Evolutionary conservation across 2,797 vertebrate genomes (phyloP).

Genomic region (Corythornis leucogaster): DNA sequence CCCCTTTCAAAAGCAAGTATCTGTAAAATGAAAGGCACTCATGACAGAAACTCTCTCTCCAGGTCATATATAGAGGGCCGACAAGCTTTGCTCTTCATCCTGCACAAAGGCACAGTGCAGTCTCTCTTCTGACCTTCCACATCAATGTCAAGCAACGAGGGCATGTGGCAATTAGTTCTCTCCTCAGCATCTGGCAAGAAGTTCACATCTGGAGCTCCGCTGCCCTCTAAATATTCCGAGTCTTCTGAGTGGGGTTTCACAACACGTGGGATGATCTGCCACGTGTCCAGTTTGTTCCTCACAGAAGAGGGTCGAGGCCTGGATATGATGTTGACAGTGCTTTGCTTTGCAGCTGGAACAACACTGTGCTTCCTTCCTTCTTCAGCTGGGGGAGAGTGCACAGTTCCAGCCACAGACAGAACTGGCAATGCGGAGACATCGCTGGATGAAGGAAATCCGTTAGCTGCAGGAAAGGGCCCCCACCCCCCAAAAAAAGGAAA

Average conservation of each 20-base stretch:
- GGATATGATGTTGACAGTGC: conserved; percentile 28
- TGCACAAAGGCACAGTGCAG: conserved; percentile 88
- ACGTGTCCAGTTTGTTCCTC: conserved; percentile 80
- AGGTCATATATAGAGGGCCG: conserved; percentile 86
- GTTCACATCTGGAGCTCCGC: conserved; percentile 63
- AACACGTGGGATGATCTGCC: conserved; percentile 79
- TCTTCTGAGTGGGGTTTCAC: conserved; percentile 84
- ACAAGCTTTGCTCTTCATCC: conserved; percentile 84
- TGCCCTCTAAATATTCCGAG: conserved; percentile 78
- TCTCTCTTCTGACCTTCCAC: conserved; percentile 90
- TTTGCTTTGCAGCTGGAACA: conserved; percentile 30
- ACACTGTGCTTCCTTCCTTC: neutral
- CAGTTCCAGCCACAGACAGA: neutral
- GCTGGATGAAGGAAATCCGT: conserved; percentile 30
- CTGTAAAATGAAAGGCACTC: conserved; percentile 63
- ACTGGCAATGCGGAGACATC: neutral
- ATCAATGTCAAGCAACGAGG: conserved; percentile 87
- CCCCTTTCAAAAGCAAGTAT: conserved; percentile 21
- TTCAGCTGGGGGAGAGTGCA: neutral
- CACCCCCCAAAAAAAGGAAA: neutral
- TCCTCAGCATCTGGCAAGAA: conserved; percentile 75
- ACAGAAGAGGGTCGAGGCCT: conserved; percentile 83
- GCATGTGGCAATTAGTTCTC: conserved; percentile 73
- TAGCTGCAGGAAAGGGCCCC: conserved; percentile 37
- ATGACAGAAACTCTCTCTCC: conserved; percentile 91